Base-by-base conservation (phyloP, 2,888 invertebrate species). In the Diarsia dahlii region DNA sequence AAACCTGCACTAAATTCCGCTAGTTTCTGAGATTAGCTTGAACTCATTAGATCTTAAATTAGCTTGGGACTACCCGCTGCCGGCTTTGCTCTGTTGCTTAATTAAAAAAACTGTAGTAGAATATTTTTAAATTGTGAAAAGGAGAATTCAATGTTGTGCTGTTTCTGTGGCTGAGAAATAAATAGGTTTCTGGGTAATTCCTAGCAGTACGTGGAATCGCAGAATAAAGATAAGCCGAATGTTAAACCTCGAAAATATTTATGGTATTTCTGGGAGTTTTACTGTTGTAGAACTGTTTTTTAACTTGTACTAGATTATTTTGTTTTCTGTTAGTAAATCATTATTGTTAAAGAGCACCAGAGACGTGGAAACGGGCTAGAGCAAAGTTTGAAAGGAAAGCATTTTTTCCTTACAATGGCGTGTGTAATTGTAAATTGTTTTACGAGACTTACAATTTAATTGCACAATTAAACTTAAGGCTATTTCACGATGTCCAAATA, bases 21-120 rank as follows among this genome's bases (percentile, higher is more conserved):
- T 67, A 78, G 69, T 70, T 78, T 28, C 65, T 68, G 69, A 70
- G 84, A 81, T 81, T 84, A 81, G 80, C 84, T 66, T 52, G 68
- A 72, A 84, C 80, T 84, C 84, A 72, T 84, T 81, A 84, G 79
- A 50, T 82, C 77, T 80, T 78, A 69, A 78, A 72, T 70, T 81
- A 79, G 71, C 69, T 1, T 20, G 84, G 66, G 78, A 68, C 52
- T 58, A 50, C 28, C 18, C 52, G n/a, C 66, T 64, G 58, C 60
- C 23, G 58, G 39, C 67, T 71, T 60, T 18, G 23, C 13, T 54
- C 34, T 15, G 45, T 70, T 76, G n/a, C 34, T 66, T 82, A 76
- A 80, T 82, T 60, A 50, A 80, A 80, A 78, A 69, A 75, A 60
- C 45, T 58, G n/a, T 18, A 48, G 4, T 12, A 23, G n/a, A 34